phyloP scores from a whole-genome alignment of 2,888 invertebrate genomes.

The Papilio demoleus region DNA sequence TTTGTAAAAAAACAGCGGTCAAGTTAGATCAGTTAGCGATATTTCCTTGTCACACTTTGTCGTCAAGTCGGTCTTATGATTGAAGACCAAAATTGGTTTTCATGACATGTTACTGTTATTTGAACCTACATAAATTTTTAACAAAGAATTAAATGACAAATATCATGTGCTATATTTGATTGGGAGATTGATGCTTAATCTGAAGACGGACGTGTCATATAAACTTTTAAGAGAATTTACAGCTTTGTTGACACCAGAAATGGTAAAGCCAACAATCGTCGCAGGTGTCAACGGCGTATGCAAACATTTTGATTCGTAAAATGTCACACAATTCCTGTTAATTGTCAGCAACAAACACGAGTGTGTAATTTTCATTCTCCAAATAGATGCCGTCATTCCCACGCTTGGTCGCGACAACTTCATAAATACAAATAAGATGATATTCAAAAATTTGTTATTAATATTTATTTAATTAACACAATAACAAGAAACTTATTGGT shows the following conservation, averaged over 20 bases:
- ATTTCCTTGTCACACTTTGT: neutral
- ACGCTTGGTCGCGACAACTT: conserved; percentile 40
- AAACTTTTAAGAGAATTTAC: conserved; percentile 27
- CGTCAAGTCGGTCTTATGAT: neutral
- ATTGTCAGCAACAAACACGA: conserved; percentile 40
- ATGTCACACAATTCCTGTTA: conserved; percentile 36
- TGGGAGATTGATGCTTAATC: neutral
- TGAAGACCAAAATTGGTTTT: neutral
- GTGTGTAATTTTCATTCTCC: conserved; percentile 43
- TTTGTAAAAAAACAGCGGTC: neutral
- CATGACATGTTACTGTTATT: neutral
- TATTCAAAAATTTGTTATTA: too few species aligned
- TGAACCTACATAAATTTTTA: neutral
- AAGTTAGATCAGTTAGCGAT: too few species aligned
- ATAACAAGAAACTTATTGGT: too few species aligned
- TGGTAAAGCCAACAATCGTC: conserved; percentile 28
- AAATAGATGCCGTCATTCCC: conserved; percentile 44
- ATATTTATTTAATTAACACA: too few species aligned
- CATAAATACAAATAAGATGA: too few species aligned
- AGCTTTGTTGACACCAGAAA: conserved; percentile 29
- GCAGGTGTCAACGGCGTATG: conserved; percentile 32
- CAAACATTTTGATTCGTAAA: conserved; percentile 35
- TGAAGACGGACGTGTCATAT: conserved; percentile 18
- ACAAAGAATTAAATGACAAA: conserved; percentile 6
- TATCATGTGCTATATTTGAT: neutral